Conservation (phyloP, 2,113 vertebrate genomes). For the Calonectris borealis region DNA sequence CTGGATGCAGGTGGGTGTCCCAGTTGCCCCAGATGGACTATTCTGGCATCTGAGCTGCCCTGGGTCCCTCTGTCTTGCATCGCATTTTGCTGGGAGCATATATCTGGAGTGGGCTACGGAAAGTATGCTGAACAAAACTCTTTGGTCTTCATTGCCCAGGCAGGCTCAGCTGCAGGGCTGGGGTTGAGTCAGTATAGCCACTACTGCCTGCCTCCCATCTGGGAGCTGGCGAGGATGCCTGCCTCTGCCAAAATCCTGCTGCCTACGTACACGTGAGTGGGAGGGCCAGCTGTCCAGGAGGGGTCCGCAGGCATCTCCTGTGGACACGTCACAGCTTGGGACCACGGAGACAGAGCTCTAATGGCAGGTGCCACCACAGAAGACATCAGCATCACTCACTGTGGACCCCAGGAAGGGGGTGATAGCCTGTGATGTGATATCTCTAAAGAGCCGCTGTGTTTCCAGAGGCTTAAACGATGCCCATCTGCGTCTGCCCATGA, state of each 20-base stretch:
- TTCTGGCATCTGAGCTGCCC: background rate
- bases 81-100: background rate
- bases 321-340: background rate
- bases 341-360: background rate
- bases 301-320: background rate
- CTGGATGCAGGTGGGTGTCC: background rate
- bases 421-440: background rate
- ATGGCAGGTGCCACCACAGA: background rate
- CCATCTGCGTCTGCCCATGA: background rate
- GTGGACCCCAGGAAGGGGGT: background rate
- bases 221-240: background rate
- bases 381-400: background rate
- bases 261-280: rapidly evolving
- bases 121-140: background rate
- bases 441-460: background rate
- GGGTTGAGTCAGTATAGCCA: background rate
- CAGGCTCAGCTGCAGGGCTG: background rate
- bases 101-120: too few relatives aligned
- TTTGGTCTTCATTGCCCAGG: background rate
- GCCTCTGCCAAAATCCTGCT: background rate
- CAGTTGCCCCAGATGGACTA: background rate
- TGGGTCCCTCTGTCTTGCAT: background rate
- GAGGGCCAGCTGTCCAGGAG: background rate
- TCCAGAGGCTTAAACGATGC: background rate
- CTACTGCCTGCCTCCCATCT: background rate